phyloP scores from a whole-genome alignment of 2,888 invertebrate genomes.

The Augiades crinisus region DNA sequence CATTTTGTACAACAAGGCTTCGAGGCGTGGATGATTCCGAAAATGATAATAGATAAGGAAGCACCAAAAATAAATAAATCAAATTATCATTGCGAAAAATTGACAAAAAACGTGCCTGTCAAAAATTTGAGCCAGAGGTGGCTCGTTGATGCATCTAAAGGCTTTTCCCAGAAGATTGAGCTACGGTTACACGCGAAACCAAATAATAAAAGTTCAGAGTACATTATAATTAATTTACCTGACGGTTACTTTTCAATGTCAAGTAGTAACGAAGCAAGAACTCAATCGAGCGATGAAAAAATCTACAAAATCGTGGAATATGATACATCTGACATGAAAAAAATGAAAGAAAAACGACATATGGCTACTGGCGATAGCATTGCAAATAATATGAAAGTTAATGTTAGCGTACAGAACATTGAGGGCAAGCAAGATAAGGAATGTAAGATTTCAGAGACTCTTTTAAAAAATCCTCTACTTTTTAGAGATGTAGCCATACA shows the following conservation, averaged over 20 bases:
- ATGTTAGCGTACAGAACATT: conserved; percentile 44
- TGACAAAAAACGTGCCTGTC: conserved; percentile 41
- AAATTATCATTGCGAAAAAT: conserved; percentile 19
- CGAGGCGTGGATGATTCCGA: conserved; percentile 67
- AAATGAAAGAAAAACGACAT: conserved; percentile 27
- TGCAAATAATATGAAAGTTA: conserved; percentile 39
- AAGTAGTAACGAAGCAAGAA: conserved; percentile 38
- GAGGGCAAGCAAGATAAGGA: conserved; percentile 32
- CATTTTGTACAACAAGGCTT: conserved; percentile 54
- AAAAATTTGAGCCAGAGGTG: conserved; percentile 51
- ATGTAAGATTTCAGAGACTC: conserved; percentile 42
- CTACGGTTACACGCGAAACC: conserved; percentile 51
- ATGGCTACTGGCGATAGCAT: conserved; percentile 40
- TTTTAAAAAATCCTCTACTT: conserved; percentile 38
- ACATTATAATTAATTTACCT: conserved; percentile 60
- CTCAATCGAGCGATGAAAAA: conserved; percentile 57
- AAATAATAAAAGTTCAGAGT: conserved; percentile 46
- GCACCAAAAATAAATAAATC: too few relatives aligned
- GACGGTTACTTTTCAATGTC: conserved; percentile 56
- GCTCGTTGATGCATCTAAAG: conserved; percentile 56
- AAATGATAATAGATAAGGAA: conserved; percentile 42
- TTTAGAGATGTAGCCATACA: conserved; percentile 51
- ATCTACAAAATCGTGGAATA: conserved; percentile 67
- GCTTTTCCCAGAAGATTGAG: conserved; percentile 55
- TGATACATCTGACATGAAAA: conserved; percentile 43